Base-by-base conservation (phyloP, 2,113 vertebrate species). In the Phalacrocorax aristotelis region DNA sequence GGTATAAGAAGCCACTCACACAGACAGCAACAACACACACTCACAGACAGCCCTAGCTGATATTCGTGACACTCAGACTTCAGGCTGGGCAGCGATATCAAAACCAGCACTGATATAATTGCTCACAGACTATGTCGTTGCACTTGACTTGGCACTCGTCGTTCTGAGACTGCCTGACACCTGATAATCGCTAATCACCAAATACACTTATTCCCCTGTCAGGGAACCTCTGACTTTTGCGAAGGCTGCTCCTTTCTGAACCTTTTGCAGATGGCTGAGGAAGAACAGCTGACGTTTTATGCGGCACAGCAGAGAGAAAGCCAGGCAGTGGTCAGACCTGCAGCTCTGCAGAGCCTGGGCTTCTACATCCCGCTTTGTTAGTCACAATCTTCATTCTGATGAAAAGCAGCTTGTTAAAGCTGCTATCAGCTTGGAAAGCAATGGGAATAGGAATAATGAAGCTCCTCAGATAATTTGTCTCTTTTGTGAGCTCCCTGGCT, bases 81-180 rank as follows among this genome's bases (percentile, higher is more conserved):
- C 51, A 79, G 68, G n/a, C 32, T 68, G 64, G 1, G 2, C 54
- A 92, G 10, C 0, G 2, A 21, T 30, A 40, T 34, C 0, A 0
- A 58, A 71, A 60, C 32, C 58, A 79, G 29, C 26, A 9, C 15
- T 38, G 48, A 71, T 51, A 27, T 26, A 75, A 77, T 34, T 68
- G 48, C 40, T 75, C 52, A 25, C 57, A 93, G 65, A 75, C 57
- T 26, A 8, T 15, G 13, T 48, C 6, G 0, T 26, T 1, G 2
- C 15, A 14, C 54, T 76, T 27, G 44, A 14, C 54, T 76, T 27
- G 44, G 13, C 1, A 0, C 34, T 70, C 4, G 3, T 62, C 55
- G 9, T 51, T 70, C 38, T 3, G 38, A 83, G 60, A 9, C 74
- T 66, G 36, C 9, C 38, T 75, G 72, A 70, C 68, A 75, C 55